Evolutionary conservation across 2,113 vertebrate genomes (phyloP).

Genomic region (Microtus oregoni): DNA sequence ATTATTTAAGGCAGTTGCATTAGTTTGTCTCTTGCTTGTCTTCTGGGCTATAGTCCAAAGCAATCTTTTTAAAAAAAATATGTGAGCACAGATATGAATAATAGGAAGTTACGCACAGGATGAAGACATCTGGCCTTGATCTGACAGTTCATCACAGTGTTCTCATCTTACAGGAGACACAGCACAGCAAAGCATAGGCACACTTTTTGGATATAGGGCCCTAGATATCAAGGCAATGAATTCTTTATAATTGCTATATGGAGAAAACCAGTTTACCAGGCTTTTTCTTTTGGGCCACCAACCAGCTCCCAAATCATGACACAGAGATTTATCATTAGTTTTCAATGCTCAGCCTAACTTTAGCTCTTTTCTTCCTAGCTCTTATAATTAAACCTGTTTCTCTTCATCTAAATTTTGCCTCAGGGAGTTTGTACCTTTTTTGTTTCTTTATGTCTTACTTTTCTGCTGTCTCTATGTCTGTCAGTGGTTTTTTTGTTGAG

Average conservation of each 20-base stretch:
- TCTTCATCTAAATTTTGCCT: neutral
- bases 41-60: neutral
- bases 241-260: neutral
- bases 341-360: neutral
- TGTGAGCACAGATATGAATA: neutral
- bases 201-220: neutral
- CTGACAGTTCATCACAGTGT: neutral
- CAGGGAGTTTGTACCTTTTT: neutral
- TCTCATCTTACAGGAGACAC: neutral
- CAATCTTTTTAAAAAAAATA: neutral
- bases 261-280: neutral
- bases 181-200: neutral
- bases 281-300: neutral
- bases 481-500: neutral
- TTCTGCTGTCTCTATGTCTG: neutral
- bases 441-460: neutral
- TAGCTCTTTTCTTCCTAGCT: neutral
- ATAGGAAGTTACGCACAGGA: neutral
- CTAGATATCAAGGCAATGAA: neutral
- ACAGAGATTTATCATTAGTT: neutral
- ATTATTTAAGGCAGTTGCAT: neutral
- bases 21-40: neutral
- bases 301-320: neutral
- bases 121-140: neutral
- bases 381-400: neutral